phyloP scores from a whole-genome alignment of 2,888 invertebrate genomes.

The Clitarchus hookeri region DNA sequence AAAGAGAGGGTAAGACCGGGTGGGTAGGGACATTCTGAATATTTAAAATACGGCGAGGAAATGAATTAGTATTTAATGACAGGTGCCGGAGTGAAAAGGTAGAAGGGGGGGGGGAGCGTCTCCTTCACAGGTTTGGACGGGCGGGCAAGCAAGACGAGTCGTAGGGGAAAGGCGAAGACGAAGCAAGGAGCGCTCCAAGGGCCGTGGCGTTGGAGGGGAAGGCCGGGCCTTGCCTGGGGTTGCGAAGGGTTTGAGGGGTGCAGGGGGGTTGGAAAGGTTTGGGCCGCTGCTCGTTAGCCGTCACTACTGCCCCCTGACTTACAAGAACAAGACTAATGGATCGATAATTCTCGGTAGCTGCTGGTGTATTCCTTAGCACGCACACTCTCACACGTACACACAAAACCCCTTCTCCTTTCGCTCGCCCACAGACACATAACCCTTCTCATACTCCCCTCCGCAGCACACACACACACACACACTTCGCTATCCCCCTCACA shows the following conservation, averaged over 20 bases:
- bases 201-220: not conserved
- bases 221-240: not conserved
- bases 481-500: not conserved
- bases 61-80: not conserved
- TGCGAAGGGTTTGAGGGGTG: not conserved
- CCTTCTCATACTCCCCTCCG: not conserved
- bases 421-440: constrained; percentile 1
- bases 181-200: not conserved
- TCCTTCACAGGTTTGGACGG: not conserved
- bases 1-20: not conserved
- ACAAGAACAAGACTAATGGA: constrained; percentile 28
- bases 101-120: not conserved
- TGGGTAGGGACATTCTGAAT: not conserved
- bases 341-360: constrained; percentile 25
- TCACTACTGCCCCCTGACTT: constrained; percentile 28
- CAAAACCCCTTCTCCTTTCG: not conserved
- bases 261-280: not conserved
- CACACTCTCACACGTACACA: constrained; percentile 11
- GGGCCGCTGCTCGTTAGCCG: constrained; percentile 24
- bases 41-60: not conserved
- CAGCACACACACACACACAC: not conserved
- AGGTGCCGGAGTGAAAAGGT: not conserved
- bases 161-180: not conserved
- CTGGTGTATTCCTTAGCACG: constrained; percentile 25
- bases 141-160: not conserved